Conservation (phyloP, 2,888 invertebrate genomes). For the Diarsia dahlii region DNA sequence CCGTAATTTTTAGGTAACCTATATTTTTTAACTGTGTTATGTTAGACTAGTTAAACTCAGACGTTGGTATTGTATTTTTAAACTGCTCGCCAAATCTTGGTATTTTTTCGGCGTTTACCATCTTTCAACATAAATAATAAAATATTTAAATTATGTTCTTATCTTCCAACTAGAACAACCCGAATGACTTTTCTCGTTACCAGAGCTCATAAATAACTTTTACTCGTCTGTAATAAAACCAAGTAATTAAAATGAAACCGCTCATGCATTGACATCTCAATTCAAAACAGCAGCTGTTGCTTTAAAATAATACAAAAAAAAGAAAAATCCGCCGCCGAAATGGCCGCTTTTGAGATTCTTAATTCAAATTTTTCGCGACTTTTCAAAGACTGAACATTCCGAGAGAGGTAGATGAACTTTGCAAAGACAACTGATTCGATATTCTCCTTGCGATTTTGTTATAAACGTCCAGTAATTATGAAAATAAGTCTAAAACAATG, state of each 20-base stretch:
- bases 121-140: neutral
- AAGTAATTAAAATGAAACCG: conserved; percentile 33
- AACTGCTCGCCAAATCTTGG: no score
- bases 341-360: conserved; percentile 38
- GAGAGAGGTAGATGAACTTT: conserved; percentile 46
- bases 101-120: neutral
- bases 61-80: neutral
- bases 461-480: conserved; percentile 50
- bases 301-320: conserved; percentile 40
- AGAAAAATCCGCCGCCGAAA: conserved; percentile 25
- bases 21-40: conserved; percentile 27
- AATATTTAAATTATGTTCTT: neutral
- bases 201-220: neutral
- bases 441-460: conserved; percentile 52
- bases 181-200: conserved; percentile 2
- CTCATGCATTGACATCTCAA: conserved; percentile 40
- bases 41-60: neutral
- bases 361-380: conserved; percentile 43
- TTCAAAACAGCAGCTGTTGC: conserved; percentile 59
- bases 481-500: conserved; percentile 48
- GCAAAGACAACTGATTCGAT: conserved; percentile 37
- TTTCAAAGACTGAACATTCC: conserved; percentile 42
- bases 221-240: conserved; percentile 16
- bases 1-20: conserved; percentile 40
- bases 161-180: neutral